Percentiles rank a stretch among this genome's conserved stretches.
Evolutionary conservation across 2,113 vertebrate genomes (phyloP).

Genomic region (Chelonoidis abingdonii): DNA sequence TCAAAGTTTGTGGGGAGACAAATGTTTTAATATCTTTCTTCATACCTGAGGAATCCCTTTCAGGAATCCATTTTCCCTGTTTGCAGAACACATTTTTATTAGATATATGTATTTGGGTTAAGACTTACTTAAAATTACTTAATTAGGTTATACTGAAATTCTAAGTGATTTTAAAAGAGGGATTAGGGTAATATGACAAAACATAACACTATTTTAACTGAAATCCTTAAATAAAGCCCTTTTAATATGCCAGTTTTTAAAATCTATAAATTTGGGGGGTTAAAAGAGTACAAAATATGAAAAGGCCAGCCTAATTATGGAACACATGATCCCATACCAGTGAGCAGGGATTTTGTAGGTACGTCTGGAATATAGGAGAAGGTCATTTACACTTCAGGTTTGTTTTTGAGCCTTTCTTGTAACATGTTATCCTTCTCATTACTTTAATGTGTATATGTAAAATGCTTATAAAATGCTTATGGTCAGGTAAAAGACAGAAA

Average conservation of each 20-base stretch:
- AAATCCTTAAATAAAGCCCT: slow-evolving; percentile 67
- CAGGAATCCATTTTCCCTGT: slow-evolving; percentile 60
- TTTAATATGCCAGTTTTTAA: slow-evolving; percentile 66
- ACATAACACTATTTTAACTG: slow-evolving; percentile 68
- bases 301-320: slow-evolving; percentile 29
- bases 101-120: slow-evolving; percentile 69
- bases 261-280: slow-evolving; percentile 57
- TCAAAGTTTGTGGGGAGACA: slow-evolving; percentile 59
- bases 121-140: slow-evolving; percentile 75
- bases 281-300: slow-evolving; percentile 63
- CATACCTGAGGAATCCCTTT: slow-evolving; percentile 72
- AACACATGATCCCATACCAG: slow-evolving; percentile 43
- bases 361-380: slow-evolving; percentile 47
- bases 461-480: slow-evolving; percentile 39
- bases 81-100: slow-evolving; percentile 71
- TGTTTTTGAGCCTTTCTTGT: slow-evolving; percentile 46
- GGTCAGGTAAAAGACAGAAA: slow-evolving; percentile 37
- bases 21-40: slow-evolving; percentile 58
- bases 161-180: slow-evolving; percentile 73
- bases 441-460: slow-evolving; percentile 39
- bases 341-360: slow-evolving; percentile 60
- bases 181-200: slow-evolving; percentile 72
- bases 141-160: slow-evolving; percentile 73
- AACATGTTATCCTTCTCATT: not conserved
- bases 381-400: slow-evolving; percentile 59